A percentile compares a stretch with the other conserved stretches of the same genome.
Conservation (phyloP, 2,113 vertebrate species). For the Ciconia stormi region DNA sequence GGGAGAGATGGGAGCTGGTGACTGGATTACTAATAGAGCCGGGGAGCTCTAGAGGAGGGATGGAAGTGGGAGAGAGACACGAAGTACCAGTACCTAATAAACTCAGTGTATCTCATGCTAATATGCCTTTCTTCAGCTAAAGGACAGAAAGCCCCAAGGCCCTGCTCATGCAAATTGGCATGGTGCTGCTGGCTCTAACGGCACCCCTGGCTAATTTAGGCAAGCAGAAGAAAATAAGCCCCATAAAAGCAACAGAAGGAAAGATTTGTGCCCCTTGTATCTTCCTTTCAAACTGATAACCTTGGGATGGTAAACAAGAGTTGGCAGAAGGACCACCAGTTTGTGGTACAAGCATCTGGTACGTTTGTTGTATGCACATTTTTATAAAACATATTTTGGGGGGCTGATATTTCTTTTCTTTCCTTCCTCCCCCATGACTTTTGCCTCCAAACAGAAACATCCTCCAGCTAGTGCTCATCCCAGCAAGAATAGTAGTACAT, state of each 20-base stretch:
- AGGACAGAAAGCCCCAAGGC: background rate
- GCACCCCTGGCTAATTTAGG: background rate
- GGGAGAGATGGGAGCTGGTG: background rate
- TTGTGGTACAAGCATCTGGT: background rate
- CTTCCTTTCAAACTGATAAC: background rate
- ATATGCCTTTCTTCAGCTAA: background rate
- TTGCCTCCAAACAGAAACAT: background rate
- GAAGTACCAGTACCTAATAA: background rate
- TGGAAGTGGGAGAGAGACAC: background rate
- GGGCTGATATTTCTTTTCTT: background rate
- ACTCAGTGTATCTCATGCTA: background rate
- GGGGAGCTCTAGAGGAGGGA: background rate
- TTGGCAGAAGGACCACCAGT: background rate
- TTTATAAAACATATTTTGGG: background rate
- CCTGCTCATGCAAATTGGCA: background rate
- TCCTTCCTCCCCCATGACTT: background rate
- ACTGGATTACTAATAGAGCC: background rate
- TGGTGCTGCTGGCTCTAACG: background rate
- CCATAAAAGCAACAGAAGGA: background rate
- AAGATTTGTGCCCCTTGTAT: background rate
- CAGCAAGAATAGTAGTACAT: background rate
- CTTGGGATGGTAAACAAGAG: background rate
- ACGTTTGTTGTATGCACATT: accelerated
- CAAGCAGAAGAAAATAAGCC: background rate
- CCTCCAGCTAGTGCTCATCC: background rate